Evolutionary conservation across 1,140 invertebrate species (phyloP).

Genomic region (Catajapyx aquilonaris): DNA sequence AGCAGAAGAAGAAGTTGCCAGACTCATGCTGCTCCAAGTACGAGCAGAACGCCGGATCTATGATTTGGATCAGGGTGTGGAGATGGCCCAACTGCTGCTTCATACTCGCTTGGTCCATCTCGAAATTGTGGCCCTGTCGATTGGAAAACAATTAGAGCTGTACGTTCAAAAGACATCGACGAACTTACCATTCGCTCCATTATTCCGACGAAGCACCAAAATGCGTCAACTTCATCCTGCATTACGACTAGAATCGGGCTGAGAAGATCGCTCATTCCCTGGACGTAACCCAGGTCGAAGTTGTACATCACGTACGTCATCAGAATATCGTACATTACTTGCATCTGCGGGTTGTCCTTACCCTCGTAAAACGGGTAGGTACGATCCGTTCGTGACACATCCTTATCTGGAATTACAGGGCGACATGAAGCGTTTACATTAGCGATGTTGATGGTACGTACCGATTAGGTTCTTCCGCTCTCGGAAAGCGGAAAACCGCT

Average conservation of each 20-base stretch:
- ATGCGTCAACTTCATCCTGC: conserved; percentile 83
- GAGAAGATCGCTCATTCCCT: conserved; percentile 93
- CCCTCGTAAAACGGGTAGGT: conserved; percentile 76
- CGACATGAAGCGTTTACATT: too few relatives aligned
- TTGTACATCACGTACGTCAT: conserved; percentile 99
- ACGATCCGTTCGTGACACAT: conserved; percentile 90
- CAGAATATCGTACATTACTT: conserved; percentile 69
- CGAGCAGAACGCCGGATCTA: conserved; percentile 60
- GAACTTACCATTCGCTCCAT: conserved; percentile 78
- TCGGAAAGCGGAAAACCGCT: conserved; percentile 65
- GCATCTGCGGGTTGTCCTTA: conserved; percentile 74
- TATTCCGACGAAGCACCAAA: conserved; percentile 99
- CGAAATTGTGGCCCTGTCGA: conserved; percentile 75
- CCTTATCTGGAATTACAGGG: conserved; percentile 54
- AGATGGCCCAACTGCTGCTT: conserved; percentile 76
- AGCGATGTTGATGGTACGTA: conserved; percentile 17
- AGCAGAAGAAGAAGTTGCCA: conserved; percentile 97
- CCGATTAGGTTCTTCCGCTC: conserved; percentile 85
- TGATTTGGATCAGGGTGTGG: conserved; percentile 53
- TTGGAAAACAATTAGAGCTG: conserved; percentile 9
- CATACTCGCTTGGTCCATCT: conserved; percentile 93
- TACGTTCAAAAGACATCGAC: conserved; percentile 2
- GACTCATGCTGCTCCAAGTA: conserved; percentile 84
- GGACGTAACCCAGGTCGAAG: conserved; percentile 90
- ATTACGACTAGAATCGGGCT: conserved; percentile 80